Percentiles rank a stretch among this genome's conserved stretches.
Evolutionary conservation across 2,113 vertebrate species (phyloP).

Genomic region (Lepus timidus): DNA sequence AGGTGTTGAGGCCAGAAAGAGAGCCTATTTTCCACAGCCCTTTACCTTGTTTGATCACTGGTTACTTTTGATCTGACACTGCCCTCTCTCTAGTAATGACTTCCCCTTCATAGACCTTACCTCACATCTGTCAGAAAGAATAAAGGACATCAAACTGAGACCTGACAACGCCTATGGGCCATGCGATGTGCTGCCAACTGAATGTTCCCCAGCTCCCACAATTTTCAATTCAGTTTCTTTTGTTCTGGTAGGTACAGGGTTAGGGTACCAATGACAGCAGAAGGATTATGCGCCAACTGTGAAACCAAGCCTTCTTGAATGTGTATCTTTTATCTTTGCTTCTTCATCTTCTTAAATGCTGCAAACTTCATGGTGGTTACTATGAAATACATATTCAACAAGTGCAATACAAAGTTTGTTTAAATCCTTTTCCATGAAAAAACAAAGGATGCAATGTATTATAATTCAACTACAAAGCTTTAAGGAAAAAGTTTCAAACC

Average conservation of each 20-base stretch:
- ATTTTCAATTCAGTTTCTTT: constrained; percentile 92
- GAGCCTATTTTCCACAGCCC: constrained; percentile 90
- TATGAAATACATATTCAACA: constrained; percentile 91
- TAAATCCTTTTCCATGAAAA: constrained; percentile 91
- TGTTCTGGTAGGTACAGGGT: constrained; percentile 89
- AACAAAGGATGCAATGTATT: constrained; percentile 88
- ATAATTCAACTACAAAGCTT: constrained; percentile 87
- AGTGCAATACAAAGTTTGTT: constrained; percentile 89
- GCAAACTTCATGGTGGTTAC: constrained; percentile 90
- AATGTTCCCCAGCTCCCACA: constrained; percentile 89
- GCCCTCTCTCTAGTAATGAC: constrained; percentile 90
- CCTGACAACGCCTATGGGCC: constrained; percentile 90
- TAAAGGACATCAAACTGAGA: constrained; percentile 92
- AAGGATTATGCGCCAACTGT: constrained; percentile 91
- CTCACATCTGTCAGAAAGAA: constrained; percentile 92
- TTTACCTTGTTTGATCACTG: constrained; percentile 91
- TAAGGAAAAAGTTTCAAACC: constrained; percentile 79
- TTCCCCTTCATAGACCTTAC: constrained; percentile 89
- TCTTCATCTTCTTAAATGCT: constrained; percentile 85
- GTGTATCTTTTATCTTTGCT: constrained; percentile 88
- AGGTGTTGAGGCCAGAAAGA: constrained; percentile 90
- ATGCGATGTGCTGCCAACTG: constrained; percentile 86
- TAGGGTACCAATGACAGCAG: constrained; percentile 88
- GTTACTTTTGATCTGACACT: constrained; percentile 92
- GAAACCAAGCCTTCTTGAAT: constrained; percentile 89